Evolutionary conservation across 2,113 vertebrate genomes (phyloP).

Genomic region (Rhabdomys dilectus): DNA sequence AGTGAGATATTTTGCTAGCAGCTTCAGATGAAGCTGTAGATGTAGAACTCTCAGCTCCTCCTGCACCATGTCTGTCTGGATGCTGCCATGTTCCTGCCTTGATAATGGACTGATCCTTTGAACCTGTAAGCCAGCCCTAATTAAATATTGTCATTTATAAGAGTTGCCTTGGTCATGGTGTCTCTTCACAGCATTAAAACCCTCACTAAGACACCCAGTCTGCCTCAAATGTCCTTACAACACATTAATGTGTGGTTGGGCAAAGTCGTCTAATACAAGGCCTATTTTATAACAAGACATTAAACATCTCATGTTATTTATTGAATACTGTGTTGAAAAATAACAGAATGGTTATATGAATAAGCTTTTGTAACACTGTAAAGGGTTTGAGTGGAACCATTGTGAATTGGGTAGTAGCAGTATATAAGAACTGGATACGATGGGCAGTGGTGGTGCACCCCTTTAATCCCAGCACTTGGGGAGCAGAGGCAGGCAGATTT

Average conservation of each 20-base stretch:
- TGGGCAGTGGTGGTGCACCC: neutral
- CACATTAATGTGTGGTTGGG: neutral
- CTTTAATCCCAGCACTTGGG: too few relatives aligned
- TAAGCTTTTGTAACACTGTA: neutral
- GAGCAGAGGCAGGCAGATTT: too few relatives aligned
- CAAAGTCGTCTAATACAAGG: neutral
- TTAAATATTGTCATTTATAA: too few relatives aligned
- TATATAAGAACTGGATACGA: neutral
- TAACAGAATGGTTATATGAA: neutral
- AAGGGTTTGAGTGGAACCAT: neutral
- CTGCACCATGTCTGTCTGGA: too few relatives aligned
- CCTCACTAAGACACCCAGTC: neutral
- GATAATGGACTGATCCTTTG: too few relatives aligned
- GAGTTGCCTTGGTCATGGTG: too few relatives aligned
- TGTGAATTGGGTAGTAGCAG: neutral
- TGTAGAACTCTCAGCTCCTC: too few relatives aligned
- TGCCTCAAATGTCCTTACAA: neutral
- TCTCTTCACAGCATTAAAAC: too few relatives aligned
- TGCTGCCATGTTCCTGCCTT: too few relatives aligned
- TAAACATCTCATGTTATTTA: neutral
- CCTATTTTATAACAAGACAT: neutral
- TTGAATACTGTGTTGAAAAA: neutral
- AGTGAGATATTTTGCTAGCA: too few relatives aligned
- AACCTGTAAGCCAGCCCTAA: too few relatives aligned
- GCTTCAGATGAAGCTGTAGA: too few relatives aligned